Conservation (phyloP, 2,113 vertebrate species). For the Pelmatolapia mariae region DNA sequence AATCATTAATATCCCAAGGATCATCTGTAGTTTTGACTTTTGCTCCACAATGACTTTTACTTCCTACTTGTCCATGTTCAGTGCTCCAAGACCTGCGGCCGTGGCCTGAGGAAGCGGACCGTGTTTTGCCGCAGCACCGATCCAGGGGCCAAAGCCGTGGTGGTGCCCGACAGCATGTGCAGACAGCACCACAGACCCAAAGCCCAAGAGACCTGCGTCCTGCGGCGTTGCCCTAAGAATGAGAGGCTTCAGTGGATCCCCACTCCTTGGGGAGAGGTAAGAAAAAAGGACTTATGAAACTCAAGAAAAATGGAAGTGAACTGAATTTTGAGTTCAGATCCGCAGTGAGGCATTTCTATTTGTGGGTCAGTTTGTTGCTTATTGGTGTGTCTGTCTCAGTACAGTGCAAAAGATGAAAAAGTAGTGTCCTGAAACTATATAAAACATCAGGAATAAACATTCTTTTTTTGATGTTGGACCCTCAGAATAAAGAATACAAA, state of each 20-base stretch:
- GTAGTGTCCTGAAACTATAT: background rate
- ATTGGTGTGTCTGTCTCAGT: background rate
- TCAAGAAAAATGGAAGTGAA: background rate
- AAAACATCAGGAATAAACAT: background rate
- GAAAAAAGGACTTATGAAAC: background rate
- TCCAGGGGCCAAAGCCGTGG: constrained; percentile 56
- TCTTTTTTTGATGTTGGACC: background rate
- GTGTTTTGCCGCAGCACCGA: constrained; percentile 79
- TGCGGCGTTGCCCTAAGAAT: constrained; percentile 88
- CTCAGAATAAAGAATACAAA: background rate
- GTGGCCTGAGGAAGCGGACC: constrained; percentile 83
- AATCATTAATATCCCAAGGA: background rate
- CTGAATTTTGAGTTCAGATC: background rate
- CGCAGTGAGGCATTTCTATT: background rate
- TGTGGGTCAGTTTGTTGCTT: background rate
- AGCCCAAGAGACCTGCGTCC: constrained; percentile 83
- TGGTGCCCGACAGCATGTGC: constrained; percentile 81
- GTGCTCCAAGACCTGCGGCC: constrained; percentile 96
- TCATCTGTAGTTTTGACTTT: background rate
- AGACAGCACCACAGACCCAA: constrained; percentile 74
- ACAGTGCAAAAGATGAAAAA: background rate
- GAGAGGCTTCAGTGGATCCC: constrained; percentile 85
- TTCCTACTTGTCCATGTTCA: constrained; percentile 15
- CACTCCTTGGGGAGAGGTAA: constrained; percentile 90
- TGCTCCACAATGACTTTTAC: background rate